Evolutionary conservation across 2,888 invertebrate species (phyloP).

Genomic region (Pycnomerus fuliginosus): DNA sequence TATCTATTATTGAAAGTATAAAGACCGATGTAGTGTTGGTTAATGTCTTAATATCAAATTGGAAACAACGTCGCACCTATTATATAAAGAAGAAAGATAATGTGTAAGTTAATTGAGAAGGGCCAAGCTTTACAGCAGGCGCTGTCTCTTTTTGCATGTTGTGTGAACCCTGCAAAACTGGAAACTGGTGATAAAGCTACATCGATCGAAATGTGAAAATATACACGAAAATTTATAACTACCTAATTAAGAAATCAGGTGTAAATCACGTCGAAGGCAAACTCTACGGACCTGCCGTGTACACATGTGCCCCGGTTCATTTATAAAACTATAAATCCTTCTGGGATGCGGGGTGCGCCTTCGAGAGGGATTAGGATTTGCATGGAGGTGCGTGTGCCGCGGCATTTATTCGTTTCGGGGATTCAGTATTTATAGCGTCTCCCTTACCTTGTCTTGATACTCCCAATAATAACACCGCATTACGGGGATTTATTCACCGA

Average conservation of each 20-base stretch:
- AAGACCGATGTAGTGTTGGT: too few relatives aligned
- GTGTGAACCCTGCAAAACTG: too few relatives aligned
- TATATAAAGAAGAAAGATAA: too few relatives aligned
- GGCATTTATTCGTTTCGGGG: constrained; percentile 27
- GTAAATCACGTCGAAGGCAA: constrained; percentile 24
- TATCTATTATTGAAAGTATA: too few relatives aligned
- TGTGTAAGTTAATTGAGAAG: too few relatives aligned
- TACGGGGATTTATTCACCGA: constrained; percentile 31
- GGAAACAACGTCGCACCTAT: too few relatives aligned
- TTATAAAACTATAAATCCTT: constrained; percentile 33
- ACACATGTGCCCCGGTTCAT: constrained; percentile 30
- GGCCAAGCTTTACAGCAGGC: too few relatives aligned
- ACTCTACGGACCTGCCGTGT: constrained; percentile 12
- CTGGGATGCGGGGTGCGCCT: constrained; percentile 26
- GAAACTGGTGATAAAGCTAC: too few relatives aligned
- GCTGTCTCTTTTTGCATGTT: too few relatives aligned
- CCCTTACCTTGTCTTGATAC: constrained; percentile 25
- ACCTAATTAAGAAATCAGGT: constrained; percentile 30
- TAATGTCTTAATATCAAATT: too few relatives aligned
- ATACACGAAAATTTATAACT: too few relatives aligned
- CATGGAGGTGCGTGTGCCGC: constrained; percentile 32
- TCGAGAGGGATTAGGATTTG: constrained; percentile 29
- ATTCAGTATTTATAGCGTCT: constrained; percentile 26
- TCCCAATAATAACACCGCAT: constrained; percentile 32
- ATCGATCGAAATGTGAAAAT: too few relatives aligned